Conservation (phyloP, 2,888 invertebrate species). For the Cosmopolites sordidus region DNA sequence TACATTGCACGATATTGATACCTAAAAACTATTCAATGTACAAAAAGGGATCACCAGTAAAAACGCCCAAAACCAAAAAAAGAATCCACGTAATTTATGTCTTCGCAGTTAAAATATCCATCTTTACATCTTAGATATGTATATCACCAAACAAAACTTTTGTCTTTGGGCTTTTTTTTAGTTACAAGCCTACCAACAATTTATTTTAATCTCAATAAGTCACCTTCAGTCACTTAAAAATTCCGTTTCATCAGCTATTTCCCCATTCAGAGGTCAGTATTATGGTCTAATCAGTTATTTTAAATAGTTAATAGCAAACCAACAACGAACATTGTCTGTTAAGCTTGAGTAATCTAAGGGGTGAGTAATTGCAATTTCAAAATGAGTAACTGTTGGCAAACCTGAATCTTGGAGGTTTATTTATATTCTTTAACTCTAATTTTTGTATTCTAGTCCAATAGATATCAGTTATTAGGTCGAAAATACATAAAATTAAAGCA, state of each 20-base stretch:
- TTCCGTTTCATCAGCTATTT: too few relatives aligned
- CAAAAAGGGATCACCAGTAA: neutral
- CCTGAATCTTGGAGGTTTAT: neutral
- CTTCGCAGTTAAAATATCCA: neutral
- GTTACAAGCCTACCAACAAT: too few relatives aligned
- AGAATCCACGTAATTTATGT: neutral
- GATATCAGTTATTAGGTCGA: slow-evolving; percentile 30
- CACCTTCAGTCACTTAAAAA: too few relatives aligned
- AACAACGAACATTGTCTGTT: too few relatives aligned
- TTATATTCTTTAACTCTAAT: slow-evolving; percentile 13
- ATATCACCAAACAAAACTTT: neutral
- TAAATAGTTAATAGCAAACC: too few relatives aligned
- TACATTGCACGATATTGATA: slow-evolving; percentile 26
- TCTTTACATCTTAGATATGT: neutral
- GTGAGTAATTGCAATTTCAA: too few relatives aligned
- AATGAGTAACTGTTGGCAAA: too few relatives aligned
- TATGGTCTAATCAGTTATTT: too few relatives aligned
- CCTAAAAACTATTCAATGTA: neutral
- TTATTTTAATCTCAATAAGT: too few relatives aligned
- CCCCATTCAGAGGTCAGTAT: too few relatives aligned
- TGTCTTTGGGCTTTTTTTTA: neutral
- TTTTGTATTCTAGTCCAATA: slow-evolving; percentile 27
- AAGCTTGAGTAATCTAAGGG: too few relatives aligned
- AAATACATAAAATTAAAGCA: slow-evolving; percentile 35
- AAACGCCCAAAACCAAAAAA: neutral